These are phyloP conservation scores for Habroteleia sp. DNA, from an alignment of 2,888 invertebrate species.

Conservation along the genomic window DNA sequence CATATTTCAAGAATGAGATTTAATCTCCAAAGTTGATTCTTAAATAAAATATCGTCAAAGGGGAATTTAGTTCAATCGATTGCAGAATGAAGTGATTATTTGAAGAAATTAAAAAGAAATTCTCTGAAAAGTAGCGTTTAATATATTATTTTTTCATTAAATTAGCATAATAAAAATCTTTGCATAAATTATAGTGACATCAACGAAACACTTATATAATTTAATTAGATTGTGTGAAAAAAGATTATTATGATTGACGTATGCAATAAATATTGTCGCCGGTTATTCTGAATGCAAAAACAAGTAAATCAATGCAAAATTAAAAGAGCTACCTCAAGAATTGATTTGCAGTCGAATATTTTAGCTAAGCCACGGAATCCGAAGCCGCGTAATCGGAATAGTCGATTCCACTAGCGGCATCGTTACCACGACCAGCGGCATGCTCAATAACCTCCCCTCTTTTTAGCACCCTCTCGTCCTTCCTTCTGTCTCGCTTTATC, in stretches of 20 bases:
- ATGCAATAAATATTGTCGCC: conserved; percentile 30
- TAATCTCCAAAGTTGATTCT: neutral
- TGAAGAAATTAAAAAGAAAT: too few species aligned
- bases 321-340: conserved; percentile 72
- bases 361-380: conserved; percentile 66
- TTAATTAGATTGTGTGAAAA: conserved; percentile 13
- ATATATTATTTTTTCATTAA: neutral
- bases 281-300: conserved; percentile 25
- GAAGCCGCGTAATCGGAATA: conserved; percentile 78
- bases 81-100: too few species aligned
- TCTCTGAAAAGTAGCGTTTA: too few species aligned
- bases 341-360: conserved; percentile 69
- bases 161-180: neutral
- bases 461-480: conserved; percentile 52
- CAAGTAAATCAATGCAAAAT: conserved; percentile 61
- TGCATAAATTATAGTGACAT: neutral
- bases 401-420: conserved; percentile 72
- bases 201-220: conserved; percentile 14
- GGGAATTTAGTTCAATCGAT: too few species aligned
- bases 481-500: conserved; percentile 61
- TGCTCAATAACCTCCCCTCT: conserved; percentile 62
- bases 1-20: neutral
- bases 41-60: neutral
- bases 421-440: conserved; percentile 66
- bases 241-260: conserved; percentile 16